Percentiles rank a stretch among this genome's conserved stretches.
Conservation (phyloP, 2,888 invertebrate genomes). For the Cecidostiba fungosa region DNA sequence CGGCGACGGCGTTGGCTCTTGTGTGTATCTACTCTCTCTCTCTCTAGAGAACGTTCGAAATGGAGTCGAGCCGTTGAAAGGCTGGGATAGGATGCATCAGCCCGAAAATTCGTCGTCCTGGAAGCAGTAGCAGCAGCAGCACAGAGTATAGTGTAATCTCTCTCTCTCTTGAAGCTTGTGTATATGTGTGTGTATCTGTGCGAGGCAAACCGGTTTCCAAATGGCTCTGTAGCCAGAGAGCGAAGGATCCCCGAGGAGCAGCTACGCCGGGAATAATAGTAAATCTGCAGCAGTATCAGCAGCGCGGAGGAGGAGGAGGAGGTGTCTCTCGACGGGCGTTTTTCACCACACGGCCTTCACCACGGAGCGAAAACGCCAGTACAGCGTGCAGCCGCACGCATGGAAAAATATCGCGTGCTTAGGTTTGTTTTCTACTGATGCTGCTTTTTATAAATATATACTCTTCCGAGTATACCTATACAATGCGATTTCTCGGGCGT, state of each 20-base stretch:
- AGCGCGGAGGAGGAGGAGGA: neutral
- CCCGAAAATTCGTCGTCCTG: constrained; percentile 3
- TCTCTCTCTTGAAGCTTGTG: neutral
- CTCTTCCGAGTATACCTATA: no score
- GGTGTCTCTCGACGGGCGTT: neutral
- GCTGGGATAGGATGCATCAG: neutral
- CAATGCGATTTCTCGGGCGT: no score
- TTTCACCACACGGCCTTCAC: constrained; percentile 23
- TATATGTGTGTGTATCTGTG: neutral
- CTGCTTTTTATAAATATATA: neutral
- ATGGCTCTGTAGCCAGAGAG: neutral
- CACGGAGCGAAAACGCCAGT: constrained; percentile 53
- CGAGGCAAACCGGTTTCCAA: constrained; percentile 15
- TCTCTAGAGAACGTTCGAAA: neutral
- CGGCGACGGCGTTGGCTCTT: neutral
- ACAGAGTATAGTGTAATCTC: neutral
- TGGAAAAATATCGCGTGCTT: constrained; percentile 60
- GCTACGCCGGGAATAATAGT: neutral
- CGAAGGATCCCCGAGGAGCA: constrained; percentile 10
- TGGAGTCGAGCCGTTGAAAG: constrained; percentile 4
- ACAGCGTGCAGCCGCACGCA: constrained; percentile 49
- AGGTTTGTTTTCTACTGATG: constrained; percentile 37
- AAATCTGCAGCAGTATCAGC: neutral
- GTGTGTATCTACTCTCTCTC: neutral
- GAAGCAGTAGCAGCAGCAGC: neutral